A percentile compares a stretch with the other conserved stretches of the same genome.
Conservation (phyloP, 2,113 vertebrate genomes). For the Empidonax traillii region DNA sequence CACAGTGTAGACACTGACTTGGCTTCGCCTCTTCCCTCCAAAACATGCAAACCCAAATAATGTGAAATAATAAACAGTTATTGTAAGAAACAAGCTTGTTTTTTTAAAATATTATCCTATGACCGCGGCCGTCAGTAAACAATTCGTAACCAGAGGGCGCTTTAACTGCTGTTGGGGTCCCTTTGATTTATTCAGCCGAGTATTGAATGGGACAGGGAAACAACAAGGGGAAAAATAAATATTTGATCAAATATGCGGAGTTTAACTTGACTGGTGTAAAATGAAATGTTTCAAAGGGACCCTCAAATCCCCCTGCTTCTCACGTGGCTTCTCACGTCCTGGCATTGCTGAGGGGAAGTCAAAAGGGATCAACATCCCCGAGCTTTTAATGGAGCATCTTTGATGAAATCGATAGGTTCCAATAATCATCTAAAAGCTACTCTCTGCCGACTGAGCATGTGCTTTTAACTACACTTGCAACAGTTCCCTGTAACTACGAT, state of each 20-base stretch:
- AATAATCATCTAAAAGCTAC: background rate
- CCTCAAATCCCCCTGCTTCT: background rate
- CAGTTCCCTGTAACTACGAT: background rate
- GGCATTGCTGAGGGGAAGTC: background rate
- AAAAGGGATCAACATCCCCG: background rate
- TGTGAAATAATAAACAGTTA: constrained; percentile 67
- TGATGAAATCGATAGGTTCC: constrained; percentile 40
- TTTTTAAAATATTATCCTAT: constrained; percentile 41
- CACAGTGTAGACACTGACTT: constrained; percentile 52
- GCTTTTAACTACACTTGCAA: background rate
- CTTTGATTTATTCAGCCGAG: constrained; percentile 37
- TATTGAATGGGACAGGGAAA: constrained; percentile 29
- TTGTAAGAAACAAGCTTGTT: constrained; percentile 55
- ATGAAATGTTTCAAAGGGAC: constrained; percentile 27
- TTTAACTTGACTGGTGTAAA: constrained; percentile 43
- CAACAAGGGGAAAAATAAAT: constrained; percentile 65
- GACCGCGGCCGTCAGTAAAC: constrained; percentile 43
- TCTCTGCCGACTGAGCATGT: background rate
- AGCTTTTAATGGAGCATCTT: constrained; percentile 35
- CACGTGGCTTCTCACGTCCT: background rate
- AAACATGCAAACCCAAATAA: constrained; percentile 40
- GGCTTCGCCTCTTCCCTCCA: background rate
- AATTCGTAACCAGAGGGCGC: constrained; percentile 45
- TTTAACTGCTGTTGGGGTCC: constrained; percentile 14
- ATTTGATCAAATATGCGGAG: constrained; percentile 37